phyloP scores from a whole-genome alignment of 2,888 invertebrate genomes.

The Eubasilissa splendida region DNA sequence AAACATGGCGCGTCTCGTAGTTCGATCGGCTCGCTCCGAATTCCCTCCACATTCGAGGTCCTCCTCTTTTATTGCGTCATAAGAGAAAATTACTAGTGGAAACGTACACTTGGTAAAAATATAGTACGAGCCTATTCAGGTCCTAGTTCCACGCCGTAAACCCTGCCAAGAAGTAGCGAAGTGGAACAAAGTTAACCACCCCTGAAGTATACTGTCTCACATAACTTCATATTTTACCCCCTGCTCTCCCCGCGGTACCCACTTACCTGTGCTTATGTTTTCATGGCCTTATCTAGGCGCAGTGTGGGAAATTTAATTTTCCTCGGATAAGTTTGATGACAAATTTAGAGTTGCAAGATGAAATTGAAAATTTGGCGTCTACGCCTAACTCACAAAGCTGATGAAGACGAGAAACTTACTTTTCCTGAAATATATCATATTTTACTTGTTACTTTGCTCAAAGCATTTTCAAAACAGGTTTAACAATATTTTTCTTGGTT shows the following conservation, averaged over 20 bases:
- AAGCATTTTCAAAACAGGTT: too few relatives aligned
- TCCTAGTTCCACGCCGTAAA: slow-evolving; percentile 27
- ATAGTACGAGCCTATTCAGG: slow-evolving; percentile 18
- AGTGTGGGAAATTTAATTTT: slow-evolving; percentile 22
- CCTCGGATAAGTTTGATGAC: slow-evolving; percentile 9
- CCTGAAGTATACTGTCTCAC: slow-evolving; percentile 24
- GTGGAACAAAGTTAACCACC: slow-evolving; percentile 28
- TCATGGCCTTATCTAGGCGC: neutral
- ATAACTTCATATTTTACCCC: slow-evolving; percentile 15
- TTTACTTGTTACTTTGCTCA: too few relatives aligned
- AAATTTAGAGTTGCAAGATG: neutral
- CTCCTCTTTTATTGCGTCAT: slow-evolving; percentile 29
- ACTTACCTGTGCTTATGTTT: neutral
- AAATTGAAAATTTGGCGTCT: slow-evolving; percentile 26
- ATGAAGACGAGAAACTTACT: neutral
- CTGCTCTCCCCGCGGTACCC: neutral
- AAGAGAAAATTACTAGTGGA: slow-evolving; percentile 25
- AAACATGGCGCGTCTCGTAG: neutral
- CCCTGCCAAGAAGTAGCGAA: slow-evolving; percentile 13
- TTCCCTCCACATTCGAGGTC: neutral
- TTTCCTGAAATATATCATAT: too few relatives aligned
- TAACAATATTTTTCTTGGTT: too few relatives aligned
- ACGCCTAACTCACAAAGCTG: slow-evolving; percentile 1
- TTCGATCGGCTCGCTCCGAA: slow-evolving; percentile 4
- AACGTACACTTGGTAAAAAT: slow-evolving; percentile 28